phyloP scores from a whole-genome alignment of 2,113 vertebrate genomes.

The Hippoglossus stenolepis region DNA sequence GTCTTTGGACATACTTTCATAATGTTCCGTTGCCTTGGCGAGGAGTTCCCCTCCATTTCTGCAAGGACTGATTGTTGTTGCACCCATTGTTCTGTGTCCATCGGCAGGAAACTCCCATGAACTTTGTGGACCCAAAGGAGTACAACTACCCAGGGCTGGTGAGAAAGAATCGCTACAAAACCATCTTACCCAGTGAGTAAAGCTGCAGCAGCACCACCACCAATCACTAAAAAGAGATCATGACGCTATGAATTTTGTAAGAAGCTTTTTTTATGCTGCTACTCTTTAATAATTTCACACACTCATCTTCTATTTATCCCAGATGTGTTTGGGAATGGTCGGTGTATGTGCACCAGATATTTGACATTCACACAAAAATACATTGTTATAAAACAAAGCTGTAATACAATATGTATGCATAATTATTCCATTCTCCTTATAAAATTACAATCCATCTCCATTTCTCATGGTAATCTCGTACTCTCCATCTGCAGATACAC shows the following conservation, averaged over 20 bases:
- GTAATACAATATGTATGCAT: background rate
- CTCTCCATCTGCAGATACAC: constrained; percentile 87
- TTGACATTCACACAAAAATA: constrained; percentile 7
- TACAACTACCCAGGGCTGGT: constrained; percentile 97
- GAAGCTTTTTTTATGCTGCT: background rate
- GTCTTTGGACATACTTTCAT: constrained; percentile 6
- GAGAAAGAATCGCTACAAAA: constrained; percentile 98
- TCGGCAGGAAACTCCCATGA: constrained; percentile 97
- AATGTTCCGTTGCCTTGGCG: background rate
- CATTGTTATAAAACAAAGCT: background rate
- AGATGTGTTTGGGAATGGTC: background rate
- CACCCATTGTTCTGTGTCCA: constrained; percentile 58
- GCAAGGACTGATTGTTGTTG: constrained; percentile 28
- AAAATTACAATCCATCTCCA: background rate
- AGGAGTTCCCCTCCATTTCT: constrained; percentile 23
- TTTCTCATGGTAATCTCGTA: constrained; percentile 24
- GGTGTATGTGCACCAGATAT: background rate
- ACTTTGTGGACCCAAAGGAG: constrained; percentile 98
- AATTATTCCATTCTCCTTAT: too few species aligned
- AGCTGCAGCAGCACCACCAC: background rate
- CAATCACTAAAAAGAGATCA: constrained; percentile 5
- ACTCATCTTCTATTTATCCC: constrained; percentile 12
- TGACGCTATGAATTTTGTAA: background rate
- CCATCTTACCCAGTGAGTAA: constrained; percentile 97
- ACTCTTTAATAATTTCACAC: constrained; percentile 12